A percentile compares a stretch with the other conserved stretches of the same genome.
Evolutionary conservation across 2,888 invertebrate species (phyloP).

Genomic region (Onthophagus sagittarius): DNA sequence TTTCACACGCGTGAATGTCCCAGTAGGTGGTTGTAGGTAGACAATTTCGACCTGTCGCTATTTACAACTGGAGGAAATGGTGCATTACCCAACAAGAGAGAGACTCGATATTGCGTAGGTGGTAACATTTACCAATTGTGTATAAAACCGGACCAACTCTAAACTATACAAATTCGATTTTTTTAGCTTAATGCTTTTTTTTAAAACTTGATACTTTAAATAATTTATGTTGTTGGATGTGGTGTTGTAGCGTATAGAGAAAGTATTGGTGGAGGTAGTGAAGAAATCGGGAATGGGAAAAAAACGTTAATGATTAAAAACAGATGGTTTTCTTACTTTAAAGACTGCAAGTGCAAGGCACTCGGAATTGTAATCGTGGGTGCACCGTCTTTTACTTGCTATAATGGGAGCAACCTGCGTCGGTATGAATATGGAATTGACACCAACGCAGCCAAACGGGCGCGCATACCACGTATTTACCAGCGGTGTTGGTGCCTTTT

Average conservation of each 20-base stretch:
- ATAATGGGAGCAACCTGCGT: conserved; percentile 5
- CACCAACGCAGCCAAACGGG: neutral
- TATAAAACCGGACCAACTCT: neutral
- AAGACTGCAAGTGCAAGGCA: neutral
- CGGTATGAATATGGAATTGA: conserved; percentile 1
- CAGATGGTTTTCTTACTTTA: neutral
- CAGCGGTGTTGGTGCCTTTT: neutral
- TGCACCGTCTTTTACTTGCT: neutral
- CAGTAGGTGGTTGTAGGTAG: conserved; percentile 10
- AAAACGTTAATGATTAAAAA: neutral
- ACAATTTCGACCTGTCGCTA: conserved; percentile 8
- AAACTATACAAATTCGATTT: neutral
- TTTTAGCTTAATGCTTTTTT: neutral
- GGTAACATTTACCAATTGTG: neutral
- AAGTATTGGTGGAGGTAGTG: neutral
- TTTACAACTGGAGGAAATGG: conserved; percentile 10
- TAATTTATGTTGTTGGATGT: neutral
- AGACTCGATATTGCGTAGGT: neutral
- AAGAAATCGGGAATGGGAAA: neutral
- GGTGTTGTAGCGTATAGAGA: neutral
- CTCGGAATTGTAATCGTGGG: conserved; percentile 1
- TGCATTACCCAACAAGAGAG: neutral
- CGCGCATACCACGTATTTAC: neutral
- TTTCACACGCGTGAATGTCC: neutral
- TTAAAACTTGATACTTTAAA: neutral